Conservation (phyloP, 1,140 invertebrate genomes). For the Radopholus similis region DNA sequence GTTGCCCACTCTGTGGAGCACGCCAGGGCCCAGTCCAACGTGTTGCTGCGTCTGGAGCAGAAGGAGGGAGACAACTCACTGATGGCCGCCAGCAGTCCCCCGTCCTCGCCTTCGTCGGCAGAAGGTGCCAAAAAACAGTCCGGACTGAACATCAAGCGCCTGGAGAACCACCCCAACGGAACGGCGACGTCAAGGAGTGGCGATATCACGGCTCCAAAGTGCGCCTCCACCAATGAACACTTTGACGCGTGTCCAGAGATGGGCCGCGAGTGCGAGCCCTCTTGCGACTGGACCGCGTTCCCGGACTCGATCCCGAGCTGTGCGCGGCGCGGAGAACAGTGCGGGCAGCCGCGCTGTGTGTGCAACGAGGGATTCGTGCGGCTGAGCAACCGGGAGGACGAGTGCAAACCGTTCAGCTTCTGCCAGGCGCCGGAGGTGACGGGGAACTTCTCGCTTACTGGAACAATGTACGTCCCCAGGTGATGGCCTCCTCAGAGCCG, state of each 20-base stretch:
- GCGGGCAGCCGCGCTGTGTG: constrained; percentile 52
- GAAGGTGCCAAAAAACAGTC: too few relatives aligned
- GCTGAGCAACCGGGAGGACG: constrained; percentile 37
- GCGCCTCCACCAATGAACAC: constrained; percentile 50
- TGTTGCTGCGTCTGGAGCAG: neutral
- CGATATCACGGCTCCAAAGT: constrained; percentile 21
- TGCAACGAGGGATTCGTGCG: constrained; percentile 54
- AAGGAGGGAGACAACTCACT: neutral
- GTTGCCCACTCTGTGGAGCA: neutral
- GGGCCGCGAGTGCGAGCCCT: constrained; percentile 50
- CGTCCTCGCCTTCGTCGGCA: neutral
- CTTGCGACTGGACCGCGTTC: constrained; percentile 55
- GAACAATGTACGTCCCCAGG: neutral
- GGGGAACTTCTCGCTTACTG: too few relatives aligned
- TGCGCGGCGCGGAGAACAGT: constrained; percentile 46
- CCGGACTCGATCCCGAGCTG: constrained; percentile 54
- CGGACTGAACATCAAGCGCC: neutral
- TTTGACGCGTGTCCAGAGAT: constrained; percentile 50
- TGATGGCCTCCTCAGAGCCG: neutral
- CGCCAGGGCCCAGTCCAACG: neutral
- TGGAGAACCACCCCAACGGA: neutral
- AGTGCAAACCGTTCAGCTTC: constrained; percentile 49
- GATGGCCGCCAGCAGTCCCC: neutral
- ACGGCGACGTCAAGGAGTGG: neutral
- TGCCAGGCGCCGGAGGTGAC: constrained; percentile 33